Percentiles rank a stretch among this genome's conserved stretches.
Evolutionary conservation across 2,113 vertebrate species (phyloP).

Genomic region (Pseudorasbora parva): DNA sequence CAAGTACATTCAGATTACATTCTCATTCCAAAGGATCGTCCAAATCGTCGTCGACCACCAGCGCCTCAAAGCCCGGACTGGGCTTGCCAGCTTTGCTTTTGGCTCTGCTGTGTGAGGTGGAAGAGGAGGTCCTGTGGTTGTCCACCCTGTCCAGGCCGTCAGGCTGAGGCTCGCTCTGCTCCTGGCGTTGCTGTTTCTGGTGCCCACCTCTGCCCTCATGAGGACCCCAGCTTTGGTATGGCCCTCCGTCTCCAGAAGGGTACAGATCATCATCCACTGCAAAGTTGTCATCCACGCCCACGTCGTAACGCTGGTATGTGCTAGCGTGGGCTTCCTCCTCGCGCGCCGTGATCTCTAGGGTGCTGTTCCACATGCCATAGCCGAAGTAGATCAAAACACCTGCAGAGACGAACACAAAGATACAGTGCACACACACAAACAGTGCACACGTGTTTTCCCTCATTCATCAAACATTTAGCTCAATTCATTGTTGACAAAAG

Average conservation of each 20-base stretch:
- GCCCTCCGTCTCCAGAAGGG: slow-evolving; percentile 69
- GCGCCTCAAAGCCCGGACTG: slow-evolving; percentile 79
- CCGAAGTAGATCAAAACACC: slow-evolving; percentile 98
- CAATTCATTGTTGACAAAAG: not conserved
- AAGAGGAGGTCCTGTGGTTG: slow-evolving; percentile 74
- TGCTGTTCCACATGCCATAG: slow-evolving; percentile 98
- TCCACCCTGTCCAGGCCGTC: slow-evolving; percentile 74
- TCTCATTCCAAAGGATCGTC: slow-evolving; percentile 82
- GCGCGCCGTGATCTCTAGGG: slow-evolving; percentile 90
- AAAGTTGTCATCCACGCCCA: slow-evolving; percentile 90
- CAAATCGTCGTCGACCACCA: slow-evolving; percentile 85
- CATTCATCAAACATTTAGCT: not conserved
- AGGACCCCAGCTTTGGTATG: slow-evolving; percentile 72
- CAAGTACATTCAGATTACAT: not conserved
- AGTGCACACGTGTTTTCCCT: slow-evolving; percentile 2
- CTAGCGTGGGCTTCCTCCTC: slow-evolving; percentile 94
- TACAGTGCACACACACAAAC: slow-evolving; percentile 23
- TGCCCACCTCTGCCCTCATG: slow-evolving; percentile 78
- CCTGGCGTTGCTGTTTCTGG: slow-evolving; percentile 6
- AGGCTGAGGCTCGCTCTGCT: slow-evolving; percentile 60
- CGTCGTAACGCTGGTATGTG: slow-evolving; percentile 95
- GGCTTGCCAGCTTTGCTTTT: slow-evolving; percentile 83
- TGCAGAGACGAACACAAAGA: slow-evolving; percentile 60
- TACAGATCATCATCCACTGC: slow-evolving; percentile 86
- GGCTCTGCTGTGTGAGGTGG: slow-evolving; percentile 73